Evolutionary conservation across 2,113 vertebrate genomes (phyloP).

Genomic region (Rhinoderma darwinii): DNA sequence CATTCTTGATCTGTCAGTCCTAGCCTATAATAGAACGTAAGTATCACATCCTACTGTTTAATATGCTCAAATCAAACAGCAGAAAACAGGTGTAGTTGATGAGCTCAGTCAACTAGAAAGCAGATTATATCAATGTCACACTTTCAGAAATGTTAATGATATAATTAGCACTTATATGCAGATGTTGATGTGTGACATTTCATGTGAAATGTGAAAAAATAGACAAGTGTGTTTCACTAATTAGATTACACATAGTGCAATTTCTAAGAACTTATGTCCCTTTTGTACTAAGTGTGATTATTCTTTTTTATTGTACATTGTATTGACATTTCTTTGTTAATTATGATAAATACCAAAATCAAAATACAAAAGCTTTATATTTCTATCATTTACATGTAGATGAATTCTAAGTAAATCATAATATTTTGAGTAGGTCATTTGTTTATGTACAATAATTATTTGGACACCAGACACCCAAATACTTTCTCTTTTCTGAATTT

Average conservation of each 20-base stretch:
- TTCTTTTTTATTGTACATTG: background rate
- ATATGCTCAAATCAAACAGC: slow-evolving; percentile 7
- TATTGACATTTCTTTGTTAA: background rate
- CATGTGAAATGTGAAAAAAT: slow-evolving; percentile 49
- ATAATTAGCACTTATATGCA: slow-evolving; percentile 50
- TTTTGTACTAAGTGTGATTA: slow-evolving; percentile 16
- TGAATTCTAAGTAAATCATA: background rate
- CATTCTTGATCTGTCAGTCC: background rate
- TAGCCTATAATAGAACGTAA: background rate
- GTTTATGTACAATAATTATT: background rate
- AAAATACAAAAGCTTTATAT: background rate
- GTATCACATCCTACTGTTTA: slow-evolving; percentile 20
- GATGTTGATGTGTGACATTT: slow-evolving; percentile 57
- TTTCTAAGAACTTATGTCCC: slow-evolving; percentile 22
- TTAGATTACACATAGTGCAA: slow-evolving; percentile 32
- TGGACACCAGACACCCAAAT: background rate
- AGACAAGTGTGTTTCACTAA: slow-evolving; percentile 45
- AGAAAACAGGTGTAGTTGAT: slow-evolving; percentile 33
- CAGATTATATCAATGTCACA: slow-evolving; percentile 53
- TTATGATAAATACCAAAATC: background rate
- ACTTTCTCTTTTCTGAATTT: background rate
- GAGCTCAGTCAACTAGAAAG: slow-evolving; percentile 35
- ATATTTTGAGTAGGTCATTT: background rate
- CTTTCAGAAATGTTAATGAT: slow-evolving; percentile 54
- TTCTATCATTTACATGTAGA: background rate